A percentile compares a stretch with the other conserved stretches of the same genome.
These are phyloP conservation scores for Apantesis nais DNA, from an alignment of 2,888 invertebrate species.

Conservation along the genomic window DNA sequence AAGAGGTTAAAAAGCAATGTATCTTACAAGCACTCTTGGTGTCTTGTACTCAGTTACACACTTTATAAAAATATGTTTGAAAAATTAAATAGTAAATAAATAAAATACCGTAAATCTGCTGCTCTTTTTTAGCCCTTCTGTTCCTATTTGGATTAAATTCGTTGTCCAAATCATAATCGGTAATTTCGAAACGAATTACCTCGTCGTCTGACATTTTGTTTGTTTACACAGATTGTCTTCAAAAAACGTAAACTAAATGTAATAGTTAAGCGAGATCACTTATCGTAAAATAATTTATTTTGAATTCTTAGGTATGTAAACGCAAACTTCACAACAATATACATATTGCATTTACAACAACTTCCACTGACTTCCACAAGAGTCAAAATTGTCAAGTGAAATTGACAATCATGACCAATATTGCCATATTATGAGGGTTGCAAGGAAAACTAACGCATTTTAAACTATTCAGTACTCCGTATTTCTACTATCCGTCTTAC, in stretches of 20 bases:
- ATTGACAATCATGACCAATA: not conserved
- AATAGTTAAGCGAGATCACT: not conserved
- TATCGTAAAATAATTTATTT: not conserved
- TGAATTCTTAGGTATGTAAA: not conserved
- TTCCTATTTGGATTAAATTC: slow-evolving; percentile 94
- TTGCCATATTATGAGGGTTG: not conserved
- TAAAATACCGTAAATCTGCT: slow-evolving; percentile 95
- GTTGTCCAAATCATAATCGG: slow-evolving; percentile 96
- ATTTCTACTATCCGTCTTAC: not conserved
- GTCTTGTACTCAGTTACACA: not conserved
- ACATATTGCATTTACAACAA: not conserved
- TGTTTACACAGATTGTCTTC: not conserved
- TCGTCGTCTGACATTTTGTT: slow-evolving; percentile 91
- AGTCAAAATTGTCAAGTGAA: not conserved
- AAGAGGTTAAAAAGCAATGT: not conserved
- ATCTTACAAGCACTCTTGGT: not conserved
- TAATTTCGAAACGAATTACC: slow-evolving; percentile 97
- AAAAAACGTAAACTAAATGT: not conserved
- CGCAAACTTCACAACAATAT: slow-evolving; percentile 2
- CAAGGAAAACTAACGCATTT: no score
- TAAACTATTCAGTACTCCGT: no score
- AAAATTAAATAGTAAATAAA: not conserved
- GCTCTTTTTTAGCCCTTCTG: slow-evolving; percentile 92
- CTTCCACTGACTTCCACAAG: no score
- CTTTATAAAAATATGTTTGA: not conserved